Evolutionary conservation across 2,888 invertebrate genomes (phyloP).

Genomic region (Aleiodes testaceus): DNA sequence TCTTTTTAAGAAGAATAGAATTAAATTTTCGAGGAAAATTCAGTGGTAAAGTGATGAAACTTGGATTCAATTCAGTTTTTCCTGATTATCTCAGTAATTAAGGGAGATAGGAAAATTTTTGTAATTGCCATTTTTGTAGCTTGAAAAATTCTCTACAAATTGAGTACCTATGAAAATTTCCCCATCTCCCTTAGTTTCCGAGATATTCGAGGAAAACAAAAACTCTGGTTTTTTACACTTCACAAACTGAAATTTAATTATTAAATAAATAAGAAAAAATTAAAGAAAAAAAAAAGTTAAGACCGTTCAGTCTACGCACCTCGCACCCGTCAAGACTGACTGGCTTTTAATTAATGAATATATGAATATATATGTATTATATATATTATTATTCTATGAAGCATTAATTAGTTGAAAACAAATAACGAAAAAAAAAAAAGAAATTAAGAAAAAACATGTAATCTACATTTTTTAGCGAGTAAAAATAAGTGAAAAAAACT

Average conservation of each 20-base stretch:
- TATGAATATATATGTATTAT: conserved; percentile 59
- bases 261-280: background rate
- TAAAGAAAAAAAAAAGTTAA: conserved; percentile 35
- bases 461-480: conserved; percentile 59
- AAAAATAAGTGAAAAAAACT: conserved; percentile 65
- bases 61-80: no score
- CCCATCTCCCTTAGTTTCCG: no score
- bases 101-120: no score
- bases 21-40: background rate
- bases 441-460: conserved; percentile 64
- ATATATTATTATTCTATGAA: conserved; percentile 51
- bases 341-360: conserved; percentile 68
- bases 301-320: conserved; percentile 68
- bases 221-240: no score
- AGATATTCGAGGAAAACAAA: no score
- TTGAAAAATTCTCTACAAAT: no score
- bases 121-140: no score
- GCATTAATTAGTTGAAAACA: conserved; percentile 21
- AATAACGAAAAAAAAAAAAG: conserved; percentile 42
- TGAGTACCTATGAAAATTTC: no score
- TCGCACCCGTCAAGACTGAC: conserved; percentile 70
- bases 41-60: no score
- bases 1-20: conserved; percentile 8
- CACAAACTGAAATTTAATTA: background rate
- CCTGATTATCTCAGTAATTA: no score